These are phyloP conservation scores for Tenthredo notha DNA, from an alignment of 2,888 invertebrate species.

Conservation along the genomic window DNA sequence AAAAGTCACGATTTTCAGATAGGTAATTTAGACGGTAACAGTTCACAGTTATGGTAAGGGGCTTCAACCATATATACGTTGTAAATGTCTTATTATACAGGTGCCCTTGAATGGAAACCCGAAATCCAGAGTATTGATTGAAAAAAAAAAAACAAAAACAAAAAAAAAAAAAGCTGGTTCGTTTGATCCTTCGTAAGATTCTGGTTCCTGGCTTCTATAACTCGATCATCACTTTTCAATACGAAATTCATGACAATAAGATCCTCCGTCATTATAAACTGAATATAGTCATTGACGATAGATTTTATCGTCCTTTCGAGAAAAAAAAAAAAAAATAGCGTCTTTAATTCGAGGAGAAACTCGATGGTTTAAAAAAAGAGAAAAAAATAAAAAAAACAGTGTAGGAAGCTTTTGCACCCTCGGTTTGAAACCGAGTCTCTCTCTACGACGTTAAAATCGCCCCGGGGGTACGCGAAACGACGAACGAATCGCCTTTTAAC, in stretches of 20 bases:
- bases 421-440: neutral
- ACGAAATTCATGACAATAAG: too few species aligned
- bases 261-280: too few species aligned
- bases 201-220: too few species aligned
- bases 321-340: too few species aligned
- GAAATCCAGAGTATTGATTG: neutral
- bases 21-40: neutral
- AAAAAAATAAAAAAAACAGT: neutral
- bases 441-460: conserved; percentile 26
- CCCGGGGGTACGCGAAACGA: conserved; percentile 10
- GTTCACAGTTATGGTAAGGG: neutral
- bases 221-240: neutral
- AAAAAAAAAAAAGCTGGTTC: neutral
- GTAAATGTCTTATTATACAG: neutral
- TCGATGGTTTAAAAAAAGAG: neutral
- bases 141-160: neutral
- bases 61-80: neutral
- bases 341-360: neutral
- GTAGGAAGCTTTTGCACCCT: conserved; percentile 26
- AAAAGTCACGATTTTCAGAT: neutral
- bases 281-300: too few species aligned
- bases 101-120: neutral
- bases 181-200: neutral
- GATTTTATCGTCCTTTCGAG: too few species aligned
- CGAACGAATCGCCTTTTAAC: conserved; percentile 51